Conservation (phyloP, 2,797 vertebrate genomes). For the Crocidura indochinensis region DNA sequence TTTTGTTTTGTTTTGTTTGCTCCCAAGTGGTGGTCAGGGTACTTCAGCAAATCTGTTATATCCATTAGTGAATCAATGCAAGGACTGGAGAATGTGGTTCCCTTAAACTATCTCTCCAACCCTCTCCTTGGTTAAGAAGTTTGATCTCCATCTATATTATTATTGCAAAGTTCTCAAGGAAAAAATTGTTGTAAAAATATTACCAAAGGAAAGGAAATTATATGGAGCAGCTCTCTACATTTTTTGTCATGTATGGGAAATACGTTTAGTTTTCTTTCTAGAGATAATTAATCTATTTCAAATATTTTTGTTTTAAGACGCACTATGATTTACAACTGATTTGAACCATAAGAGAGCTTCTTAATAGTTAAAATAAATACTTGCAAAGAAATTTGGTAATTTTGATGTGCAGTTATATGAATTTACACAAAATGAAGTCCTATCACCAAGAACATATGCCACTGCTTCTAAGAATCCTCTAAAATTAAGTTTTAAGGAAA, state of each 20-base stretch:
- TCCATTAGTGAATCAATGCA: too few species aligned
- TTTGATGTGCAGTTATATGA: background rate
- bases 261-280: background rate
- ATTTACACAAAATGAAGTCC: background rate
- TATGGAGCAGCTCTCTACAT: background rate
- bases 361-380: conserved; percentile 2
- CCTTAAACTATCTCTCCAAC: too few species aligned
- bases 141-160: background rate
- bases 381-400: background rate
- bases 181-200: background rate
- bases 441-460: background rate
- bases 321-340: background rate
- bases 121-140: background rate
- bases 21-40: too few species aligned
- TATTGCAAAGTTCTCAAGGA: background rate
- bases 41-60: too few species aligned
- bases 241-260: background rate
- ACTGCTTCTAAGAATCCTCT: background rate
- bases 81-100: too few species aligned
- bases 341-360: background rate
- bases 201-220: background rate
- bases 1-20: too few species aligned
- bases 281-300: conserved; percentile 3
- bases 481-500: conserved; percentile 39
- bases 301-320: background rate